Evolutionary conservation across 1,140 invertebrate genomes (phyloP), one percentile per base, ranked within the genome.

Genomic region (Mya arenaria): DNA sequence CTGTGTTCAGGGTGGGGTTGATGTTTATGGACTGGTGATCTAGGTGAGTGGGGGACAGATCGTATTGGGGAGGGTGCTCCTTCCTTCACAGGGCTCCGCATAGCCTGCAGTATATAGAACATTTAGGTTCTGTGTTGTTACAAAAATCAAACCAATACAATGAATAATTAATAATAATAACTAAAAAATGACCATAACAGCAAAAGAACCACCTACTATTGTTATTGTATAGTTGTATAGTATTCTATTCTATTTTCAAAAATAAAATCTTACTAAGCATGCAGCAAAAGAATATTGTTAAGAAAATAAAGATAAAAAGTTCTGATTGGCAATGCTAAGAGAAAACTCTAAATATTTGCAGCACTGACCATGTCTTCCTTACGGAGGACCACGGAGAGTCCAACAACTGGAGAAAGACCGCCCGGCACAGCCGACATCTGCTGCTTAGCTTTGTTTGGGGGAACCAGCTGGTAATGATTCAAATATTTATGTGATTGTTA

Each of bases 331-430:
- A 65, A 65, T 17, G 19, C 23, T 28, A 65, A 10, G 19, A 65
- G 19, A 65, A 34, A 5, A 65, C n/a, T 62, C 32, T 34, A 34
- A 1, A 36, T n/a, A n/a, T n/a, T n/a, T n/a, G n/a, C n/a, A n/a
- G 1, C 6, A 72, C 34, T 86, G 85, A 91, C 90, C 88, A 83
- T 69, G 62, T 92, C 91, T 85, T 92, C 92, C 68, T 89, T 90
- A n/a, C 90, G 82, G 10, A 92, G 85, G 4, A 91, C 87, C 23
- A 92, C 85, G 5, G 91, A 91, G n/a, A 92, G 87, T 0, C 91
- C 91, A 13, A 92, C 89, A 39, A 72, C 72, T 25, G 92, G 90
- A 3, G 81, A 52, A 15, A 88, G 41, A 19, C 88, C 87, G 17
- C 71, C 65, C 1, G 91, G 85, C 3, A 89, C 71, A 0, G 82